These are phyloP conservation scores for Drepanosiphum platanoidis DNA, from an alignment of 2,888 invertebrate genomes.

Conservation along the genomic window DNA sequence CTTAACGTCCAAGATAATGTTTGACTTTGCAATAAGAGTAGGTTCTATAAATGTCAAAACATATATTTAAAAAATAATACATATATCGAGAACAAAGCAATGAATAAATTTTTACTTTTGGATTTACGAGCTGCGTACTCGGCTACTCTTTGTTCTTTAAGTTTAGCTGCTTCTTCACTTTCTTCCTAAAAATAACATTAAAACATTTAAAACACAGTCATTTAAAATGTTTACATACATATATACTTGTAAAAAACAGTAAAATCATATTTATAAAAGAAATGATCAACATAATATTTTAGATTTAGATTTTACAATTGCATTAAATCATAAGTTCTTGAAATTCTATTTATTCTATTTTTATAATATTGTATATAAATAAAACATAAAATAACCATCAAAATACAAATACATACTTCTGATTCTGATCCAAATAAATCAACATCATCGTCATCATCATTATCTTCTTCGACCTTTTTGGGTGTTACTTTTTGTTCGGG, in stretches of 20 bases:
- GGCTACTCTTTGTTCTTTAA: constrained; percentile 84
- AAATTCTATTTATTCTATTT: too few species aligned
- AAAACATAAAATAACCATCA: background rate
- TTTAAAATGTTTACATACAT: background rate
- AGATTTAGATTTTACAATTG: too few species aligned
- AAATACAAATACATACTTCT: constrained; percentile 69
- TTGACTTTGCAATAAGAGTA: constrained; percentile 90
- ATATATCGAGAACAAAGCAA: constrained; percentile 25
- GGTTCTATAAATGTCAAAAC: constrained; percentile 74
- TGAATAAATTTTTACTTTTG: constrained; percentile 73
- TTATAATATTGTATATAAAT: too few species aligned
- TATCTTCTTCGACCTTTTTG: constrained; percentile 73
- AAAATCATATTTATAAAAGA: background rate
- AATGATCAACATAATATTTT: too few species aligned
- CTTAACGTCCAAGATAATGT: constrained; percentile 92
- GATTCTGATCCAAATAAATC: constrained; percentile 86
- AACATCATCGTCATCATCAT: constrained; percentile 81
- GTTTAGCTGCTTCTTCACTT: constrained; percentile 77
- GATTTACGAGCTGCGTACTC: constrained; percentile 92
- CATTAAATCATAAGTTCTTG: too few species aligned
- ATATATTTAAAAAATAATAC: constrained; percentile 12
- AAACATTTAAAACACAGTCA: background rate
- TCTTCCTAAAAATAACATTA: constrained; percentile 71
- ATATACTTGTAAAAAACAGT: background rate
- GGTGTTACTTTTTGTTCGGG: constrained; percentile 32